Base-by-base conservation (phyloP, 2,113 vertebrate species). In the Crotophaga sulcirostris region DNA sequence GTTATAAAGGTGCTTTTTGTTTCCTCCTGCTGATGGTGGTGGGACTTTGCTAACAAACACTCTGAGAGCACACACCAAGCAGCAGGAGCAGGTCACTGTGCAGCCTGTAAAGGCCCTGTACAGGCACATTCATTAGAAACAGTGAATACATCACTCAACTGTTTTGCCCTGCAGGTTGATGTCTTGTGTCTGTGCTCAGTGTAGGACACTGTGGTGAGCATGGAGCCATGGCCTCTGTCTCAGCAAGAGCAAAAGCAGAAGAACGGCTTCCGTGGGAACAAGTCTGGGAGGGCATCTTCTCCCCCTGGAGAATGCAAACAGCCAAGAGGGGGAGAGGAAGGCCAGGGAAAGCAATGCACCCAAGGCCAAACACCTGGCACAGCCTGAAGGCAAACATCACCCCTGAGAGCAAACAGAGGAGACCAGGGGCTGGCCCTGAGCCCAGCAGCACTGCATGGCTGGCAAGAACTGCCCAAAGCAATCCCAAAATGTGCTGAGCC, bases 161-260 rank as follows among this genome's bases (percentile, higher is more conserved):
- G 0, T 42, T 67, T 36, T 33, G 20, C 36, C 83, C 54, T 54
- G 18, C 47, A 51, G 38, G 6, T 14, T 36, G 47, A 2, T 19
- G n/a, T 28, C 38, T 44, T 14, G 8, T 10, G 13, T 14, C 14
- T 23, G 17, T 7, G 8, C 19, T 42, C 8, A 0, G 12, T 19
- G 66, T 4, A 2, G 60, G 64, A 13, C 3, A 1, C 0, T 2
- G 2, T 3, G 34, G 33, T 0, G 1, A 51, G 31, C 49, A 18
- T 44, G 70, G 55, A 85, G 13, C 49, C n/a, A 8, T 0, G 2
- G 40, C n/a, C 29, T 69, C 42, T 38, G 36, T 3, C 19, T 16
- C 3, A 47, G 62, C 56, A 60, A n/a, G 81, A 70, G 87, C 67
- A 72, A 82, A 82, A 60, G 26, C 44, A 78, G 25, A 60, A 25